phyloP scores from a whole-genome alignment of 2,113 vertebrate species.

The Phylloscopus whistleri region DNA sequence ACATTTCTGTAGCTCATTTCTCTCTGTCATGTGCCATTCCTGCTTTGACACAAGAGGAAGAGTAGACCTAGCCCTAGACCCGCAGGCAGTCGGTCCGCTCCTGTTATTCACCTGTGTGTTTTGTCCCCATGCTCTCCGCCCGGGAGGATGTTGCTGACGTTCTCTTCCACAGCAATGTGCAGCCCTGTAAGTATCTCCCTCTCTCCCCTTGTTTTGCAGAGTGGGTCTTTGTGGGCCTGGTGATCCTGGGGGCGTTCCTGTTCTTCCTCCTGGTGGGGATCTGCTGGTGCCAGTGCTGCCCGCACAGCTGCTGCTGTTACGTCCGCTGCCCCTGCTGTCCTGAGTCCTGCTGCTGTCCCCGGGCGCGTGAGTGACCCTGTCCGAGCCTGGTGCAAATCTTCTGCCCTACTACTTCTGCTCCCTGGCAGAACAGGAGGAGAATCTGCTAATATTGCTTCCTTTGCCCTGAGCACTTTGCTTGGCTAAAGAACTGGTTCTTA shows the following conservation, averaged over 20 bases:
- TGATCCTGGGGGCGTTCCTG: slow-evolving; percentile 84
- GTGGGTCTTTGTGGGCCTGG: slow-evolving; percentile 93
- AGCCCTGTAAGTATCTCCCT: background rate
- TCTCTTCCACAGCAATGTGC: background rate
- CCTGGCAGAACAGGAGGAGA: background rate
- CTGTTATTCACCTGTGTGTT: background rate
- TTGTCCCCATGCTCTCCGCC: background rate
- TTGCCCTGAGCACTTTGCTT: background rate
- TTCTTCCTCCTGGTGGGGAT: slow-evolving; percentile 90
- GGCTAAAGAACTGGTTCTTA: background rate
- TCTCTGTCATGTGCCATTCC: background rate
- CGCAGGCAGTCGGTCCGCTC: background rate
- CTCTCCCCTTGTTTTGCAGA: slow-evolving; percentile 77
- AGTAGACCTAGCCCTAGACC: background rate
- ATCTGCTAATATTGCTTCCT: background rate
- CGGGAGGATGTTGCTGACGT: background rate
- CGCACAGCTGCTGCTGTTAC: slow-evolving; percentile 97
- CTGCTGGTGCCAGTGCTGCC: slow-evolving; percentile 99
- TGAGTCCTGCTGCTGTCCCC: slow-evolving; percentile 95
- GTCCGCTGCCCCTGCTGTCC: slow-evolving; percentile 95
- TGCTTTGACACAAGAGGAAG: background rate
- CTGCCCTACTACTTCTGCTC: background rate
- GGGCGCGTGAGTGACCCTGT: slow-evolving; percentile 83
- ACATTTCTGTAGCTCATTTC: background rate
- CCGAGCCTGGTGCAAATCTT: background rate